Evolutionary conservation across 1,140 invertebrate genomes (phyloP), one percentile per base, ranked within the genome.

Genomic region (Drosophila ironensis): DNA sequence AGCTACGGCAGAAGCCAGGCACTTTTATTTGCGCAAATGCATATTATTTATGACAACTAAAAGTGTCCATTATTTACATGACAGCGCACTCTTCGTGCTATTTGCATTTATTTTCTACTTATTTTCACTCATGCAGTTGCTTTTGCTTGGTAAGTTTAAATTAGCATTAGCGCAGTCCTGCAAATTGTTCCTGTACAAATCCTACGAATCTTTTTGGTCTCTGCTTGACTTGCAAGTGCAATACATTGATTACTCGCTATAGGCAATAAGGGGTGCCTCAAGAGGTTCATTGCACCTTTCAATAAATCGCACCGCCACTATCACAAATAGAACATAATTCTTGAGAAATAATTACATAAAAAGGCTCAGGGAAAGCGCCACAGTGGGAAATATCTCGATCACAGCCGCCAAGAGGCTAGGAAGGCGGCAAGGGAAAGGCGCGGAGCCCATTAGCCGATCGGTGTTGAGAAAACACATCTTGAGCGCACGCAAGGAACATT

Each of bases 381-480:
- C 51, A 75, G 75, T 74, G 42, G 40, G 76, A 64, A 75, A 53
- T 41, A 54, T 61, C 42, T 66, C 50, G 51, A 20, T 33, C 47
- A 28, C 19, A 40, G 12, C 33, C 53, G n/a, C 12, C 25, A n/a
- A 11, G 25, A 16, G 25, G 40, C 17, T 4, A 44, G 17, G 19
- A 22, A 44, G 22, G 16, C 22, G 6, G 19, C 16, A 14, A 46
- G 25, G 14, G 41, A 25, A 22, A 2, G 8, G 59, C 12, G 19
- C 9, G 28, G 20, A 50, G 46, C 56, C 72, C 75, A 78, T 78
- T 78, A 78, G 75, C 56, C 48, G 37, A 33, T 37, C 37, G 51
- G 28, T 63, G 67, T 53, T 76, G 76, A 77, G 74, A 82, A 82
- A 75, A 75, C 71, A 76, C 76, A 81, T 76, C 76, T 76, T 81